Percentiles rank a stretch among this genome's conserved stretches.
Conservation (phyloP, 2,888 invertebrate species). For the Oeneis ivallda region DNA sequence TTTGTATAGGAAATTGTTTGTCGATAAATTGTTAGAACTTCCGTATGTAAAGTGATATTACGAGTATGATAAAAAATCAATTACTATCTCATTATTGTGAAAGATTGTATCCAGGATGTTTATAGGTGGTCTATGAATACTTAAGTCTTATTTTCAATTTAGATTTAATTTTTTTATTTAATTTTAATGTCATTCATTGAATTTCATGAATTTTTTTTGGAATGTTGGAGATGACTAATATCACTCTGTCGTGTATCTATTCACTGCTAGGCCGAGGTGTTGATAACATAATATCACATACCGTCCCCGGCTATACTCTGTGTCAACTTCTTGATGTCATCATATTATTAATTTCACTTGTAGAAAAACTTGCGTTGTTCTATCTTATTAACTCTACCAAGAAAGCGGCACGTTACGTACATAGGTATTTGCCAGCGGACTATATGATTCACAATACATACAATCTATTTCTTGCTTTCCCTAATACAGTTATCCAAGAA, state of each 20-base stretch:
- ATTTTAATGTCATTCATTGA: no score
- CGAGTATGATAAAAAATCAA: slow-evolving; percentile 29
- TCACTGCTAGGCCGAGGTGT: no score
- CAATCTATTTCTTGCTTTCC: slow-evolving; percentile 62
- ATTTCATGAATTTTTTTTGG: no score
- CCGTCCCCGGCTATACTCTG: no score
- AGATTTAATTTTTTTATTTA: no score
- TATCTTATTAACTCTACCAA: slow-evolving; percentile 18
- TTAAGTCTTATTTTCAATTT: not conserved
- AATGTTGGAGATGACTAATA: no score
- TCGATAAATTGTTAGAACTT: slow-evolving; percentile 32
- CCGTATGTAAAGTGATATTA: slow-evolving; percentile 21
- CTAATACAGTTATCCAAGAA: slow-evolving; percentile 60
- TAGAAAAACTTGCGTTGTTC: not conserved
- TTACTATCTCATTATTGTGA: slow-evolving; percentile 22
- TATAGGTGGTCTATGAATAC: slow-evolving; percentile 19
- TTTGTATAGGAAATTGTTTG: slow-evolving; percentile 35
- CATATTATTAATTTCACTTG: not conserved
- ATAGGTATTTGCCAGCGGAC: slow-evolving; percentile 25
- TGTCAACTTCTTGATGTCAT: not conserved
- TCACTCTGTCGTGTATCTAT: no score
- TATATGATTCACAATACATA: slow-evolving; percentile 53
- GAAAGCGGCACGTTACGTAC: slow-evolving; percentile 30
- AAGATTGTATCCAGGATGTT: slow-evolving; percentile 15
- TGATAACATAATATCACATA: no score